Evolutionary conservation across 1,140 invertebrate genomes (phyloP).

Genomic region (Monomorium pharaonis): DNA sequence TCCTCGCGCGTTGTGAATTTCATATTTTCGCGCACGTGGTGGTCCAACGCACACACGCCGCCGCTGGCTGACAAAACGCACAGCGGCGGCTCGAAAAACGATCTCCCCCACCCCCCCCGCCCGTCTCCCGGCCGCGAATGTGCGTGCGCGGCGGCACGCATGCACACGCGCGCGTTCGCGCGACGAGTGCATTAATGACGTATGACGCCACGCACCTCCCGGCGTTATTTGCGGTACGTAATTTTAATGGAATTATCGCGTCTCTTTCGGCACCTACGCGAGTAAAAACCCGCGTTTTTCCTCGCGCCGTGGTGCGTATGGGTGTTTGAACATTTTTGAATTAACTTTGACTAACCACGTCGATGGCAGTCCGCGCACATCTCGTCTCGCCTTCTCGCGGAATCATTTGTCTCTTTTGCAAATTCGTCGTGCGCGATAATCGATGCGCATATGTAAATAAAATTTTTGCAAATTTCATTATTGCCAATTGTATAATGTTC

Average conservation of each 20-base stretch:
- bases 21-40: conserved; percentile 30
- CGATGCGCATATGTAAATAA: background rate
- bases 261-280: conserved; percentile 56
- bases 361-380: background rate
- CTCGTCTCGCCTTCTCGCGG: background rate
- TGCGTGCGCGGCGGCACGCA: conserved; percentile 4
- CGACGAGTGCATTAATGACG: conserved; percentile 59
- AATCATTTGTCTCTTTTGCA: background rate
- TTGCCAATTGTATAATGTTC: background rate
- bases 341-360: conserved; percentile 7
- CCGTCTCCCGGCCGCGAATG: background rate
- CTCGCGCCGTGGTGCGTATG: background rate
- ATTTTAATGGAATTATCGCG: conserved; percentile 66
- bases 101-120: too few relatives aligned
- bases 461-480: background rate
- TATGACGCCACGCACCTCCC: conserved; percentile 49
- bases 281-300: conserved; percentile 22
- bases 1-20: conserved; percentile 19
- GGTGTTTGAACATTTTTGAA: conserved; percentile 41
- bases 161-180: conserved; percentile 34
- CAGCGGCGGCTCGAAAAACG: background rate
- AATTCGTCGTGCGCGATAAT: too few relatives aligned
- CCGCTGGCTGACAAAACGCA: conserved; percentile 15
- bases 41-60: background rate
- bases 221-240: conserved; percentile 48